Base-by-base conservation (phyloP, 2,113 vertebrate genomes). In the Scytalopus superciliaris region DNA sequence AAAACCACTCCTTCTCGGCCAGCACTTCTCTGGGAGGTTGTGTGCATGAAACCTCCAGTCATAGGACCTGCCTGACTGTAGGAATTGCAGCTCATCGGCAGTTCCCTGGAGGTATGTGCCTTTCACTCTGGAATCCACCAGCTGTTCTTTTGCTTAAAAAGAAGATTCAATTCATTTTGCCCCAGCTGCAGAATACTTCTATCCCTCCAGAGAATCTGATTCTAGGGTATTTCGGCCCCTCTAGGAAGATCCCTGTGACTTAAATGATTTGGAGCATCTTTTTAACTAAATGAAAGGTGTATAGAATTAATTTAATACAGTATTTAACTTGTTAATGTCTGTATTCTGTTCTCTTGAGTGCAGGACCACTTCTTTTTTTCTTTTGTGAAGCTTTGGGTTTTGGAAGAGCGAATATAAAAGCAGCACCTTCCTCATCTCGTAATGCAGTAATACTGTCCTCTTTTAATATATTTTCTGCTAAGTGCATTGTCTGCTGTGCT, bases 101-200 rank as follows among this genome's bases (percentile, higher is more conserved):
- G 70, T 87, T 85, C 81, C 87, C 82, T 47, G 33, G 64, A 94
- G 96, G 96, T 96, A 97, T 12, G 94, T 97, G 91, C 80, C 76
- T 83, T 94, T 70, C 39, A 4, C 63, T 89, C 56, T 53, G 77
- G 69, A 91, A 69, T 91, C 87, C 70, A 40, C 60, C 77, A 66
- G 80, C 84, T 92, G 66, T 59, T 78, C 66, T 69, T 83, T 53
- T 64, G 42, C 90, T 95, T 92, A 53, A 79, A 79, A 91, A 76
- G 67, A 80, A 72, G 31, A 50, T 73, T 22, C 68, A 56, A 37
- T 75, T 85, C 24, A 33, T 62, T 84, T 85, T 88, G 6, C 25
- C 81, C 35, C 66, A 73, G 73, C 57, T 84, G 76, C 39, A 23
- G 84, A 80, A 67, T 60, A n/a, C 64, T 85, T 49, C 67, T 40